These are phyloP conservation scores for Hypotaenidia philippensis DNA, from an alignment of 2,797 vertebrate species.

Conservation along the genomic window DNA sequence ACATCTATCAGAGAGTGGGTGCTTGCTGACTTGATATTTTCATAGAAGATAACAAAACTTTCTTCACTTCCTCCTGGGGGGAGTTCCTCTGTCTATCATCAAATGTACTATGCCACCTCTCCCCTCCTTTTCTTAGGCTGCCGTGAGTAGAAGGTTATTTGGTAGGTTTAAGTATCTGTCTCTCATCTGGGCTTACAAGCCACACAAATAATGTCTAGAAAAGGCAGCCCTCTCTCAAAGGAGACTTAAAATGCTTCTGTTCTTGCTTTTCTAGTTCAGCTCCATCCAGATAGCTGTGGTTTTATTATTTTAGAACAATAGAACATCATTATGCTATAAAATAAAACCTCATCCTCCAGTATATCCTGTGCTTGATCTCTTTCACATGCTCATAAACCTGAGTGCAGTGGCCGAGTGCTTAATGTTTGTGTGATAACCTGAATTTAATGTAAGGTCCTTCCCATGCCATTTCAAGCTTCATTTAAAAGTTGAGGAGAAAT, in stretches of 20 bases:
- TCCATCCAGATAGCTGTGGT: background rate
- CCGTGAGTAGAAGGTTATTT: background rate
- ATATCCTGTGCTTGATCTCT: background rate
- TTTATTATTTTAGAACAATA: conserved; percentile 15
- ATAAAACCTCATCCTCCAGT: background rate
- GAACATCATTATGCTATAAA: background rate
- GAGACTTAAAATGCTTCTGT: background rate
- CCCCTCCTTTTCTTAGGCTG: background rate
- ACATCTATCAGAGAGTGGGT: background rate
- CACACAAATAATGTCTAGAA: background rate
- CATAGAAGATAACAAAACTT: background rate
- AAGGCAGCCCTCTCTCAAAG: background rate
- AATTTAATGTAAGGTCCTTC: background rate
- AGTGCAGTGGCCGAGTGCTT: background rate
- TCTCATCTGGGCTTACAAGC: background rate
- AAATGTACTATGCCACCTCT: background rate
- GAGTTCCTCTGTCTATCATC: background rate
- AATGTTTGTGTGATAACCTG: background rate
- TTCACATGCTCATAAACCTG: background rate
- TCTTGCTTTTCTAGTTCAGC: background rate
- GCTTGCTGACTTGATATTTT: background rate
- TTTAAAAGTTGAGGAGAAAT: conserved; percentile 18
- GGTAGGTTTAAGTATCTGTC: background rate
- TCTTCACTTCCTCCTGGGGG: background rate
- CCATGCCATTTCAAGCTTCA: background rate